Evolutionary conservation across 2,113 vertebrate genomes (phyloP).

Genomic region (Tichodroma muraria): DNA sequence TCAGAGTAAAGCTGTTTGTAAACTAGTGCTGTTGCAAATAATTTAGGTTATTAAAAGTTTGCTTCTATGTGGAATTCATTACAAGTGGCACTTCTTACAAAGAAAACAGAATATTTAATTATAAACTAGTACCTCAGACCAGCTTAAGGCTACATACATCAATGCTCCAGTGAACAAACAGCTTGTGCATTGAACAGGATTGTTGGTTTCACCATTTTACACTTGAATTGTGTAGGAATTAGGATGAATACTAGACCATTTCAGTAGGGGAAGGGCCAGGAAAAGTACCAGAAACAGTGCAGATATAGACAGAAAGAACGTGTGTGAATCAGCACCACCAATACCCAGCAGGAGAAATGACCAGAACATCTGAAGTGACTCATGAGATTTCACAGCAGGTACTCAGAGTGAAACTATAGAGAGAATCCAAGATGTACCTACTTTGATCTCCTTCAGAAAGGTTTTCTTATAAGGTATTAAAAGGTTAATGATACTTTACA

Average conservation of each 20-base stretch:
- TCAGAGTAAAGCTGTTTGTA: not conserved
- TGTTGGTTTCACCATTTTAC: not conserved
- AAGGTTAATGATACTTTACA: not conserved
- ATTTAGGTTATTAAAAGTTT: not conserved
- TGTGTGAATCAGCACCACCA: not conserved
- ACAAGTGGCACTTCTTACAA: not conserved
- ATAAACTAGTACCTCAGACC: not conserved
- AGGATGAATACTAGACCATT: not conserved
- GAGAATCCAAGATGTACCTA: not conserved
- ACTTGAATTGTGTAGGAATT: not conserved
- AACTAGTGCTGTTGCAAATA: not conserved
- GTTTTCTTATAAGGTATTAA: not conserved
- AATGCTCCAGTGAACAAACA: not conserved
- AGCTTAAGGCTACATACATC: not conserved
- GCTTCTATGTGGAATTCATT: not conserved
- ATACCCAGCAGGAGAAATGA: not conserved
- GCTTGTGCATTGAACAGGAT: not conserved
- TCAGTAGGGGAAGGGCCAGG: not conserved
- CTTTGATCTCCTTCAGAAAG: not conserved
- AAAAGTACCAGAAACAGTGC: not conserved
- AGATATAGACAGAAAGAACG: not conserved
- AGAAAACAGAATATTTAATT: not conserved
- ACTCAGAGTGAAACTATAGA: not conserved
- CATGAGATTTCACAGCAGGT: not conserved
- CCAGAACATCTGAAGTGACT: not conserved